phyloP scores from a whole-genome alignment of 2,113 vertebrate species.

The Muntiacus reevesi region DNA sequence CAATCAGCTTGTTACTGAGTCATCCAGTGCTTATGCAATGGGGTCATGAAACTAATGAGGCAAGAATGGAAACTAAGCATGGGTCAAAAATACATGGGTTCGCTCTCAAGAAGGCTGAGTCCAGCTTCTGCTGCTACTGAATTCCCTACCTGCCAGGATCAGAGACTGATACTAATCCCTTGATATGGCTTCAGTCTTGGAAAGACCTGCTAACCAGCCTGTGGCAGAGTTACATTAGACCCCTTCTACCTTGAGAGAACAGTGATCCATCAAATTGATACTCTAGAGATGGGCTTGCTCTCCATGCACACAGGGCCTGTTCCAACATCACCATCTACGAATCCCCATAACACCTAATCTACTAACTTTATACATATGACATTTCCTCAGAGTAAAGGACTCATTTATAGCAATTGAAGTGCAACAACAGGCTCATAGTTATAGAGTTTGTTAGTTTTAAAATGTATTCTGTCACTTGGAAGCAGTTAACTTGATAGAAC shows the following conservation, averaged over 20 bases:
- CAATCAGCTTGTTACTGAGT: neutral
- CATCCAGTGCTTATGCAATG: neutral
- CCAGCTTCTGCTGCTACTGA: neutral
- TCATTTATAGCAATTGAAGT: neutral
- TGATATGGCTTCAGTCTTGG: neutral
- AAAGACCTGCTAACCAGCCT: neutral
- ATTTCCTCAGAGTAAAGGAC: neutral
- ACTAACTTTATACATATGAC: neutral
- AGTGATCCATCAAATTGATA: neutral
- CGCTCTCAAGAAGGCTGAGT: neutral
- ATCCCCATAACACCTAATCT: neutral
- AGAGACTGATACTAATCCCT: neutral
- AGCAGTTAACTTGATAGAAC: neutral
- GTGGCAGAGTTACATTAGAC: neutral
- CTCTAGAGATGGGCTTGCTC: neutral
- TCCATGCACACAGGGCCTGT: neutral
- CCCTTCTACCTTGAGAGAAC: neutral
- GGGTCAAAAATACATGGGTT: neutral
- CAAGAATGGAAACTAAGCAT: neutral
- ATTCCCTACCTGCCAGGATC: neutral
- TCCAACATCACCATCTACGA: neutral
- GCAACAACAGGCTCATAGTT: neutral
- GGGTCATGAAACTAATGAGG: neutral
- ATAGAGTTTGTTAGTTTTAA: neutral
- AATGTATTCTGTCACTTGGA: neutral